Conservation (phyloP, 2,113 vertebrate species). For the Coracopsis vasa region DNA sequence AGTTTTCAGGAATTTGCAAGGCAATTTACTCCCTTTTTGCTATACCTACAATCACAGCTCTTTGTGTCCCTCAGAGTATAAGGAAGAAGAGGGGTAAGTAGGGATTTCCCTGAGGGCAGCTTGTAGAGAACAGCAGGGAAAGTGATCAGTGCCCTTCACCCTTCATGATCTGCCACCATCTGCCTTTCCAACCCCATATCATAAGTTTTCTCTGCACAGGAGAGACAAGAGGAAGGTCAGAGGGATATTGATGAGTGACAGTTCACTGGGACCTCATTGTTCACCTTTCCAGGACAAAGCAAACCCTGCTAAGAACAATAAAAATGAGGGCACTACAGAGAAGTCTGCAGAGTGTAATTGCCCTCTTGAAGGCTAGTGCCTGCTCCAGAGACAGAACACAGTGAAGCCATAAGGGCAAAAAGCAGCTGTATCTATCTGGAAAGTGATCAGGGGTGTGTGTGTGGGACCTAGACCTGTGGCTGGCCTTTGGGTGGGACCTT, state of each 20-base stretch:
- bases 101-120: neutral
- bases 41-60: neutral
- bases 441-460: fast-evolving
- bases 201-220: neutral
- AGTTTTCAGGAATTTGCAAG: neutral
- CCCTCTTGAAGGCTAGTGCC: neutral
- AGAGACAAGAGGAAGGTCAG: neutral
- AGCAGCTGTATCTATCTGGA: fast-evolving
- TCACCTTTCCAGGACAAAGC: neutral
- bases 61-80: neutral
- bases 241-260: no score
- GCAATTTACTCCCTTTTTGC: neutral
- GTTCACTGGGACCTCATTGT: fast-evolving
- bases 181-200: neutral
- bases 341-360: neutral
- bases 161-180: neutral
- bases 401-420: neutral
- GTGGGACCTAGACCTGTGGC: neutral
- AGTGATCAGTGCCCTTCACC: neutral
- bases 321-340: neutral
- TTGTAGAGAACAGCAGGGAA: neutral
- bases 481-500: neutral
- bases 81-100: neutral
- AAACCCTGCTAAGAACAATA: neutral
- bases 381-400: neutral